Base-by-base conservation (phyloP, 2,888 invertebrate species). In the Caenorhabditis virilis region DNA sequence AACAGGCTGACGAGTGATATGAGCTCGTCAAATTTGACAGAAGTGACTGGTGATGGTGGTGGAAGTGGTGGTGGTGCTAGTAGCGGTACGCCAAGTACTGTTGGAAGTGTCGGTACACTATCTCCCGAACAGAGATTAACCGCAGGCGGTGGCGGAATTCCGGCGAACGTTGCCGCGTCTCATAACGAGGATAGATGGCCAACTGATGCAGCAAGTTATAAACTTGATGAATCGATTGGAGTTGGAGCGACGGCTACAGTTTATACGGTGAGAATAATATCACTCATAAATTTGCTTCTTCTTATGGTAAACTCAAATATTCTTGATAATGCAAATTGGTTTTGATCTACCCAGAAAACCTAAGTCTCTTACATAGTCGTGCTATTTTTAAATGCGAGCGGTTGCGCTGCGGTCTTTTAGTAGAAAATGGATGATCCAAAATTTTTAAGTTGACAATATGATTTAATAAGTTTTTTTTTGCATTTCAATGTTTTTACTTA, bases 151-250 rank as follows among this genome's bases (percentile, higher is more conserved):
- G 38, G 38, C 6, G 38, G 38, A 7, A n/a, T 38, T 7, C 2
- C 56, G 2, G 43, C 57, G 2, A 49, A 57, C 7, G 57, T 53
- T 23, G 57, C 63, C 5, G 48, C 49, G 9, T 38, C 50, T 11
- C 25, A 55, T 39, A 41, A 52, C 30, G 72, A 52, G 23, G 53
- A 56, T 27, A 43, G 51, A 25, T 82, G 82, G 82, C 81, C 82
- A 15, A 74, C 73, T 33, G 71, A 61, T 39, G 72, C 76, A 48
- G 75, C 77, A 35, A 71, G 75, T 47, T 82, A 82, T 51, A 74
- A 76, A 36, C 62, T 82, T 47, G 75, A 76, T 35, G 80, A 80
- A 7, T 91, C 92, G 52, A 82, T 83, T 56, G 83, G 83, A 0
- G 77, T 82, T 26, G 82, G 83, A 13, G 83, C 82, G 9, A 83